phyloP scores from a whole-genome alignment of 2,888 invertebrate genomes.

The Ophioninae sp. region DNA sequence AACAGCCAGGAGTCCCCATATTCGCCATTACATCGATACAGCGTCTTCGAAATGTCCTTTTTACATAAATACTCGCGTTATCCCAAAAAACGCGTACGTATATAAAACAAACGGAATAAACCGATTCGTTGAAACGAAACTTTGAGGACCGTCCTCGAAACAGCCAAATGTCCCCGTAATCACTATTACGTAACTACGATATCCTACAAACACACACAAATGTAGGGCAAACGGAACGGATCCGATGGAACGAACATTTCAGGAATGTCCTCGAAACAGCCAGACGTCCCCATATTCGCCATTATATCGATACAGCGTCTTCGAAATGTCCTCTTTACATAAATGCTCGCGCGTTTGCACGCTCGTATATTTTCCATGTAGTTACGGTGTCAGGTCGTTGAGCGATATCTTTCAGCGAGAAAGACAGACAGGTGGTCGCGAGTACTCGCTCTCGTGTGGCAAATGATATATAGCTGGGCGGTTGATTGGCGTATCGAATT shows the following conservation, averaged over 20 bases:
- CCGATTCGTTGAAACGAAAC: too few relatives aligned
- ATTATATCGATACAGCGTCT: not conserved
- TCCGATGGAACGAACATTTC: not conserved
- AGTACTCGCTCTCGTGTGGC: slow-evolving; percentile 32
- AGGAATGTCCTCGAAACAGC: not conserved
- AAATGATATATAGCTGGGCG: slow-evolving; percentile 50
- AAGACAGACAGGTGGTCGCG: slow-evolving; percentile 51
- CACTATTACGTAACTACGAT: too few relatives aligned
- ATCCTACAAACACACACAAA: too few relatives aligned
- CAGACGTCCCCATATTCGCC: not conserved
- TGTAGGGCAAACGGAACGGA: not conserved
- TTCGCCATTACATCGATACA: not conserved
- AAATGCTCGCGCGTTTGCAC: slow-evolving; percentile 10
- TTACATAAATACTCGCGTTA: slow-evolving; percentile 13
- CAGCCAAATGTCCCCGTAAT: too few relatives aligned
- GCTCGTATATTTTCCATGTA: slow-evolving; percentile 50
- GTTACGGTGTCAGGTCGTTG: slow-evolving; percentile 49
- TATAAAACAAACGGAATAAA: too few relatives aligned
- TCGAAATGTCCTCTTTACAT: not conserved
- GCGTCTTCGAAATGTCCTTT: not conserved
- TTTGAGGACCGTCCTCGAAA: too few relatives aligned
- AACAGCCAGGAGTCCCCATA: not conserved
- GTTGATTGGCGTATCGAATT: slow-evolving; percentile 60
- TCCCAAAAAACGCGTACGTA: too few relatives aligned
- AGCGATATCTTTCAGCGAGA: slow-evolving; percentile 60